phyloP scores from a whole-genome alignment of 1,140 invertebrate species.

The Cepaea nemoralis region DNA sequence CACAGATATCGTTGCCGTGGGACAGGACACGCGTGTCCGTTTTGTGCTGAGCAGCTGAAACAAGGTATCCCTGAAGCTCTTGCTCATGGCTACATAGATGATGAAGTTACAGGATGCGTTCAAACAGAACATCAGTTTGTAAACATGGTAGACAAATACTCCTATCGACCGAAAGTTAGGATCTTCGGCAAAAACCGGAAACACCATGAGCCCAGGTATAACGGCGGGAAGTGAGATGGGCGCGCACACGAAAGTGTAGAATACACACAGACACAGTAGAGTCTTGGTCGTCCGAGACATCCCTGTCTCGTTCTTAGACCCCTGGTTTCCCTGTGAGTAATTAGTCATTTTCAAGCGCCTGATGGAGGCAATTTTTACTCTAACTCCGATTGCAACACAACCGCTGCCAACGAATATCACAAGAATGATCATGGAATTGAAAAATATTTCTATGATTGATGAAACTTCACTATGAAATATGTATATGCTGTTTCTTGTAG shows the following conservation, averaged over 20 bases:
- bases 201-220: background rate
- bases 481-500: background rate
- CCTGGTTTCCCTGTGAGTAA: background rate
- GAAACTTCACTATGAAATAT: background rate
- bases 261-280: slow-evolving; percentile 1
- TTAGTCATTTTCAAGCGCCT: background rate
- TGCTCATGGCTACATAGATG: slow-evolving; percentile 27
- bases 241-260: slow-evolving; percentile 3
- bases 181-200: background rate
- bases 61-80: slow-evolving; percentile 5
- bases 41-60: background rate
- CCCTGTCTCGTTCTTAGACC: background rate
- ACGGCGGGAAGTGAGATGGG: background rate
- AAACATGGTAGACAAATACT: slow-evolving; percentile 9
- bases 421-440: background rate
- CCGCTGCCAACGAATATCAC: background rate
- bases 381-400: slow-evolving; percentile 7
- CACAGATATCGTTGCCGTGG: background rate
- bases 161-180: slow-evolving; percentile 4
- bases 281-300: slow-evolving; percentile 24
- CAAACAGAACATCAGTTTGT: background rate
- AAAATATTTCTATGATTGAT: background rate
- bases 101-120: slow-evolving; percentile 16
- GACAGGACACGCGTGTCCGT: no score
- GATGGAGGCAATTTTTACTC: slow-evolving; percentile 1